Conservation (phyloP, 2,797 vertebrate genomes). For the Lepus townsendii region DNA sequence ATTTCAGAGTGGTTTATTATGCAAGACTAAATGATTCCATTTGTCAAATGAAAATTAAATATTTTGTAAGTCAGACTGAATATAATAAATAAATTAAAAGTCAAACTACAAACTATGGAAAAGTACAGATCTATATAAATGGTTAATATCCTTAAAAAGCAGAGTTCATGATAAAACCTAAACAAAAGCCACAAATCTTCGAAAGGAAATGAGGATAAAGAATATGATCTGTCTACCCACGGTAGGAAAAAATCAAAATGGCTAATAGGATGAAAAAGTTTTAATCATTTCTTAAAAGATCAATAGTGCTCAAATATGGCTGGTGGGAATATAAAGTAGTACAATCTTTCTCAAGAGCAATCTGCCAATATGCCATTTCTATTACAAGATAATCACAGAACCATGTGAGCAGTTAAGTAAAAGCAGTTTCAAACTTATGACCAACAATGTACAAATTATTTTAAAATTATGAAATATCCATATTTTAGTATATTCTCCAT, state of each 20-base stretch:
- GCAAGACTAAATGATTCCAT: background rate
- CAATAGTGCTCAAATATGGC: background rate
- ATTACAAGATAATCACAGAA: background rate
- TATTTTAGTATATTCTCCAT: background rate
- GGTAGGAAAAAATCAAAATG: constrained; percentile 4
- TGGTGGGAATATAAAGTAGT: constrained; percentile 16
- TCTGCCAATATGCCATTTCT: background rate
- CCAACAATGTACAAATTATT: background rate
- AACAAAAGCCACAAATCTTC: background rate
- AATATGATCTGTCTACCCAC: background rate
- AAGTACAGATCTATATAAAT: background rate
- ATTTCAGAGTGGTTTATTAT: background rate
- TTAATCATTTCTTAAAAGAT: background rate
- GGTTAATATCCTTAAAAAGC: constrained; percentile 13
- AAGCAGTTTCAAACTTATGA: constrained; percentile 18
- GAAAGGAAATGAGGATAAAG: constrained; percentile 25
- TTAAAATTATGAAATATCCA: background rate
- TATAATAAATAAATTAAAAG: constrained; percentile 29
- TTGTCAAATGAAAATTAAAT: background rate
- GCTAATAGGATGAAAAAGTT: background rate
- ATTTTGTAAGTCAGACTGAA: background rate
- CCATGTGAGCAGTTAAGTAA: background rate
- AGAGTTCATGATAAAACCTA: constrained; percentile 21
- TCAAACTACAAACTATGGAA: background rate
- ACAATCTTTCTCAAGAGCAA: background rate